Percentiles rank a stretch among this genome's conserved stretches.
Evolutionary conservation across 1,140 invertebrate species (phyloP).

Genomic region (Homalodisca vitripennis): DNA sequence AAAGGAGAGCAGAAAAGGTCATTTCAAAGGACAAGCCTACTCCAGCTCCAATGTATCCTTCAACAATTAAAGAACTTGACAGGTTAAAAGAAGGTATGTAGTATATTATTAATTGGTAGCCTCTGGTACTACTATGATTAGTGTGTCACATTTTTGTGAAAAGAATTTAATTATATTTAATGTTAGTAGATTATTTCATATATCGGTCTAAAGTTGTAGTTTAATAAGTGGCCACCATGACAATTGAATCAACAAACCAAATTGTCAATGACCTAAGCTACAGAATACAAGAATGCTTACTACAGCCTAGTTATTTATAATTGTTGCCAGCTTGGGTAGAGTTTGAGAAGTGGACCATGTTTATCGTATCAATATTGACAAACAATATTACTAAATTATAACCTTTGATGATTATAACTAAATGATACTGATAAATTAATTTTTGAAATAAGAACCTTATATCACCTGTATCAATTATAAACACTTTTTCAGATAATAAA

Average conservation of each 20-base stretch:
- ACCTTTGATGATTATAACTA: no score
- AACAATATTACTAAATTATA: no score
- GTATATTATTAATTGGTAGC: neutral
- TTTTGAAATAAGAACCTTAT: no score
- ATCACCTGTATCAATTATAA: no score
- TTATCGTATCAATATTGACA: no score
- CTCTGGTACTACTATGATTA: neutral
- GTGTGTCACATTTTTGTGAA: neutral
- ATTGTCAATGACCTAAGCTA: neutral
- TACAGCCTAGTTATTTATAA: no score
- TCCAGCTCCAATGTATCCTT: conserved; percentile 61
- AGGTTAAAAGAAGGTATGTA: conserved; percentile 57
- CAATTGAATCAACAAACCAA: neutral
- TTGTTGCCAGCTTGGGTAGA: no score
- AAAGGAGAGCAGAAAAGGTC: conserved; percentile 65
- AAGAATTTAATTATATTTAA: neutral
- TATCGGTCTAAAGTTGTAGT: neutral
- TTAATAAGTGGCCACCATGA: neutral
- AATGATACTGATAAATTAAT: no score
- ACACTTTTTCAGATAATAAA: no score
- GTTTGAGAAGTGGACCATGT: no score
- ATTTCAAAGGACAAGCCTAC: conserved; percentile 65
- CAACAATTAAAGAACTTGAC: conserved; percentile 59
- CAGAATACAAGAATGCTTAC: no score
- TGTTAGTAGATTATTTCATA: neutral